Evolutionary conservation across 2,113 vertebrate genomes (phyloP).

Genomic region (Micronycteris hirsuta): DNA sequence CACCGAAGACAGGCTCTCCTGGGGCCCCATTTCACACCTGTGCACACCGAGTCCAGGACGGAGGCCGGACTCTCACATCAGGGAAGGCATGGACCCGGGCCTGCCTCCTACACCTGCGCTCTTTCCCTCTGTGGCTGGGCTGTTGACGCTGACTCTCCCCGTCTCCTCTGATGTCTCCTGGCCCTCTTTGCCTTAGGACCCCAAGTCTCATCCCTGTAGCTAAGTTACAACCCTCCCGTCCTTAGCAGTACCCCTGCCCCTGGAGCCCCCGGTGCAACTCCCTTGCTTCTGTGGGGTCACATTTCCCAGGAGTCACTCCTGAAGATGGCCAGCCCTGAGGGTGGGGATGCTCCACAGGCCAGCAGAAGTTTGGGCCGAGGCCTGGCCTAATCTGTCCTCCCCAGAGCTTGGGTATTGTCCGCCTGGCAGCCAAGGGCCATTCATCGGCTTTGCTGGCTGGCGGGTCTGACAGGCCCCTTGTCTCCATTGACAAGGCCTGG

Average conservation of each 20-base stretch:
- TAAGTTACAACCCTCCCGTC: background rate
- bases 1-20: background rate
- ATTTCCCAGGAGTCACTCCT: background rate
- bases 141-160: accelerated
- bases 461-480: background rate
- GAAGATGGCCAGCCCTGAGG: background rate
- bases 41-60: background rate
- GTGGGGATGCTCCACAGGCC: background rate
- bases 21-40: background rate
- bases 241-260: background rate
- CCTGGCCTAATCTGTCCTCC: background rate
- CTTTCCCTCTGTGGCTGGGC: background rate
- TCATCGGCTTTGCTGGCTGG: background rate
- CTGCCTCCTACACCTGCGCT: background rate
- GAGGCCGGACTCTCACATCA: background rate
- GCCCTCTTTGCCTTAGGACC: background rate
- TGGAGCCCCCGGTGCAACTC: background rate
- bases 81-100: background rate
- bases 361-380: accelerated
- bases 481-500: background rate
- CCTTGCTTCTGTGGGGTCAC: background rate
- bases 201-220: background rate
- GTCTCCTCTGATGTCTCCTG: background rate
- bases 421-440: background rate
- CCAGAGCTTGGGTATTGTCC: background rate